Base-by-base conservation (phyloP, 92 coral and sea anemone genomes). In the Heteractis magnifica region DNA sequence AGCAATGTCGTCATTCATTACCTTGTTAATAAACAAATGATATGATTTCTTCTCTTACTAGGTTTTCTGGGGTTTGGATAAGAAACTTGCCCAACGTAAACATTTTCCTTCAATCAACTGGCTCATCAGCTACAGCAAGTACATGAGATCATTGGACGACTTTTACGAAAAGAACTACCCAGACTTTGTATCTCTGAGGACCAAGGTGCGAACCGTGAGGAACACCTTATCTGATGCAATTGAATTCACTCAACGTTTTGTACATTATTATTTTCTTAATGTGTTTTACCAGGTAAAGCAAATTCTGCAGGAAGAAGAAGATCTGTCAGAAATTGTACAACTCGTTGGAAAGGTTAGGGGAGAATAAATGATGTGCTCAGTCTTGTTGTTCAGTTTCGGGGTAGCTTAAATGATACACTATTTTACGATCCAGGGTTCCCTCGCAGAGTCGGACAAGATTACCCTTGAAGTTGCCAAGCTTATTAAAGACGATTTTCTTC, bases 31-130 rank as follows among this genome's bases (percentile, higher is more conserved):
- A 68, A 21, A 12, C 4, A 20, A 19, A 6, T 64, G 18, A 26
- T 68, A 20, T 21, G 0, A 62, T 77, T 49, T 41, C 52, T 75
- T n/a, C 76, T 56, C 52, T 76, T 77, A 8, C 58, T 3, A 96
- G 99, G 99, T 96, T 71, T 96, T 96, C 87, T 96, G 99, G 99
- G 99, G 99, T 56, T 87, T 96, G 82, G 99, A 96, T 90, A 96
- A 96, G 88, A 96, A 96, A 74, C 91, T 96, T 49, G 99, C 99
- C 58, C 99, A 96, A 86, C 92, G 99, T 83, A 96, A 96, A 59
- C 99, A 96, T 71, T 96, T 96, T 78, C 99, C 98, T 6, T 96
- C 99, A 65, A 96, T 96, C 76, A 96, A 96, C 88, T 96, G 99
- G 99, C 88, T 96, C 21, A 96, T 96, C 65, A 96, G 99, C 84